A percentile compares a stretch with the other conserved stretches of the same genome.
phyloP scores from a whole-genome alignment of 2,113 vertebrate genomes.

The Antechinus stuartii region DNA sequence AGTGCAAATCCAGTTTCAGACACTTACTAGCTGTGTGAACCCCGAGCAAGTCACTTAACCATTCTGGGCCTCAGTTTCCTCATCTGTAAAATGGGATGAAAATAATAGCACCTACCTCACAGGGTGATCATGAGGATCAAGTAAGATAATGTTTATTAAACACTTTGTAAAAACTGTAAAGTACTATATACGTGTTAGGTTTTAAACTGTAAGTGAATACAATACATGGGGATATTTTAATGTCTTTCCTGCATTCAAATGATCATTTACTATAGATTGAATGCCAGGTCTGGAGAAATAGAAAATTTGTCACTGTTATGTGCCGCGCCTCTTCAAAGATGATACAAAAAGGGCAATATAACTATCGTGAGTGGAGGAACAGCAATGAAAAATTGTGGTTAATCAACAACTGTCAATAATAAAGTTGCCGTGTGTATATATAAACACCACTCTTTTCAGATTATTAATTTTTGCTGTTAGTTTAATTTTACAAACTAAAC shows the following conservation, averaged over 20 bases:
- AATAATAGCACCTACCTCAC: background rate
- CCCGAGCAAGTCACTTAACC: background rate
- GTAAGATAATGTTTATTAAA: background rate
- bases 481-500: background rate
- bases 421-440: background rate
- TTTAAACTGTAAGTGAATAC: background rate
- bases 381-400: background rate
- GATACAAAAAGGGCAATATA: background rate
- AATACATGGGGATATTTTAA: background rate
- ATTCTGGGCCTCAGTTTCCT: background rate
- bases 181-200: background rate
- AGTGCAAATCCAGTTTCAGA: background rate
- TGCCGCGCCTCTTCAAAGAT: background rate
- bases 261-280: conserved; percentile 19
- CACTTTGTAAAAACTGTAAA: background rate
- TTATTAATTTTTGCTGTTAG: background rate
- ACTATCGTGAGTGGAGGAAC: background rate
- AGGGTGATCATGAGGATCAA: background rate
- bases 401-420: background rate
- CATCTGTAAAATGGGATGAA: background rate
- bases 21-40: background rate
- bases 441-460: background rate
- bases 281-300: conserved; percentile 3
- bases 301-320: background rate
- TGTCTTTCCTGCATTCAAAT: conserved; percentile 8